Evolutionary conservation across 53 echinoderm and acorn worm species (phyloP).

Genomic region (Apostichopus leukothele): DNA sequence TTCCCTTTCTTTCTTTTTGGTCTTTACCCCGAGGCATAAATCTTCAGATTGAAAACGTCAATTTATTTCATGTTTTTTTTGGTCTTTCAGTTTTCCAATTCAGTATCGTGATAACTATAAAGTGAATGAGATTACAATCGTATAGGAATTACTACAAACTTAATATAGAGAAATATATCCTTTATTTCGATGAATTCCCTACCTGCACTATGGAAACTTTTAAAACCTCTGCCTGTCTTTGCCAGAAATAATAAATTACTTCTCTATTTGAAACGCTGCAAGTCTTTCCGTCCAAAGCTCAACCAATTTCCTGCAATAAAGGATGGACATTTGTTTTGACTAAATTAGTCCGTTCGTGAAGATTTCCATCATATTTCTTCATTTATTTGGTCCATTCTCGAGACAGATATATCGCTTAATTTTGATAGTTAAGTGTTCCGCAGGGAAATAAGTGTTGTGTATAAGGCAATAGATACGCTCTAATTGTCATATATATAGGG

Average conservation of each 20-base stretch:
- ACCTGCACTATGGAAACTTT: no score
- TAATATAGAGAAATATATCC: no score
- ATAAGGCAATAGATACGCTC: no score
- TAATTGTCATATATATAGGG: no score
- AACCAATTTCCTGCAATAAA: constrained; percentile 18
- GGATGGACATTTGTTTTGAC: constrained; percentile 37
- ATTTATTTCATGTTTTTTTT: no score
- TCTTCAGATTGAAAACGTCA: neutral
- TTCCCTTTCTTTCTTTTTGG: neutral
- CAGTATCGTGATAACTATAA: no score
- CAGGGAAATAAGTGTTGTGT: neutral
- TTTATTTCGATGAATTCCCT: no score
- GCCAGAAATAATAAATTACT: neutral
- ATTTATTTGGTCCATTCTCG: constrained; percentile 1
- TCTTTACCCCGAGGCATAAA: neutral
- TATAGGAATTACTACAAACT: no score
- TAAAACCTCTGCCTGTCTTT: neutral
- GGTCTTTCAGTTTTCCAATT: no score
- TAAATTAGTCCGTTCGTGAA: constrained; percentile 21
- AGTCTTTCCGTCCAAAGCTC: constrained; percentile 27
- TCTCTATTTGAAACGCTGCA: neutral
- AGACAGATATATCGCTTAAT: constrained; percentile 23
- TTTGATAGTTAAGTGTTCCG: neutral
- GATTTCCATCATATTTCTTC: neutral
- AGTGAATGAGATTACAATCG: no score